Conservation (phyloP, 2,113 vertebrate species). For the Elanus axillaris region DNA sequence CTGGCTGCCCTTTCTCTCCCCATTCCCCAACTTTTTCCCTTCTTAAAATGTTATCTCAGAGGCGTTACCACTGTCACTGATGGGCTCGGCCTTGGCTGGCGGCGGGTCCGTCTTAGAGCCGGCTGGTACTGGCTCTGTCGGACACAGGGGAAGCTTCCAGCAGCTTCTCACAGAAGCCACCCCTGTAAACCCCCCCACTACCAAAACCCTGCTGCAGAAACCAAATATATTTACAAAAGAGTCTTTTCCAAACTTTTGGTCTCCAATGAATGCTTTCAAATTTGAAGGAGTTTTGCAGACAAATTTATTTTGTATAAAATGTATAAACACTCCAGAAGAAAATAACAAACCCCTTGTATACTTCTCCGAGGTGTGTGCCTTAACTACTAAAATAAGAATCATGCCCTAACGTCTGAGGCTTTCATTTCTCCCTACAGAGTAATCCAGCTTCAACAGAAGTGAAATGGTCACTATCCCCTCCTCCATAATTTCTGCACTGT, state of each 20-base stretch:
- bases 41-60: too few relatives aligned
- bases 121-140: too few relatives aligned
- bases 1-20: too few relatives aligned
- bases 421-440: background rate
- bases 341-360: background rate
- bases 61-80: too few relatives aligned
- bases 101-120: too few relatives aligned
- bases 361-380: rapidly evolving
- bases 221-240: too few relatives aligned
- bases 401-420: background rate
- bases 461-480: background rate
- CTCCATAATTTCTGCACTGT: background rate
- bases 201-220: too few relatives aligned
- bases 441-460: background rate
- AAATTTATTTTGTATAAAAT: background rate
- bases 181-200: too few relatives aligned
- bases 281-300: background rate
- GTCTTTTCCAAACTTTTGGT: background rate
- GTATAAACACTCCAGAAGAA: background rate
- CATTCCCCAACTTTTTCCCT: too few relatives aligned
- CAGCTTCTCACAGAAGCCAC: too few relatives aligned
- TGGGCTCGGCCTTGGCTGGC: too few relatives aligned
- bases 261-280: background rate
- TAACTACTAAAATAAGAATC: background rate
- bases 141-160: too few relatives aligned